Evolutionary conservation across 2,888 invertebrate species (phyloP), one percentile per base, ranked within the genome.

Genomic region (Phyto melanocephala): DNA sequence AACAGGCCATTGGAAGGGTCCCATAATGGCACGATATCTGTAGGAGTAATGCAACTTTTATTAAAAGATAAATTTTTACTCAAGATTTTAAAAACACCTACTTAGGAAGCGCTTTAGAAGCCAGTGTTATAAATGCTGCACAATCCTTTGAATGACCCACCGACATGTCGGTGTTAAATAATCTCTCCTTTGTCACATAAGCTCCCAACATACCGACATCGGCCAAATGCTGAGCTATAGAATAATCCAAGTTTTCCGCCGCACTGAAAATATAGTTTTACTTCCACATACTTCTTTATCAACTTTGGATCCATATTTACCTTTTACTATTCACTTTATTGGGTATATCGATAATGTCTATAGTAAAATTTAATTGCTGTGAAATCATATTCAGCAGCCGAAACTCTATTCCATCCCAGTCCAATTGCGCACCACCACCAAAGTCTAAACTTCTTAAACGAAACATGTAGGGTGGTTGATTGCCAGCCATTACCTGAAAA

Each of bases 1-100:
- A 8, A 96, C 96, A 17, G 94, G 93, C 94, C 95, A 95, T 85
- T 95, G 95, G 87, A 96, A 96, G 0, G 96, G 96, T 1, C 96
- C 96, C 91, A 96, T 93, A 71, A 96, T 96, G 0, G 96, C 96
- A 33, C 96, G 94, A 88, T 96, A 96, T 86, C 95, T 95, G 88
- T 28, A 28, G 28, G 6, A 5, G 3, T 10, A 82, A 72, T 54
- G 65, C 17, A 0, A 28, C n/a, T 56, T 24, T 37, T 68, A 37
- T n/a, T 28, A 56, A 17, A 33, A 22, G n/a, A n/a, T n/a, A 37
- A 47, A 0, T n/a, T 28, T 6, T 28, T 5, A 52, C n/a, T 10
- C 4, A 60, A 24, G 2, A 22, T 13, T 24, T n/a, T 35, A 17
- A 17, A 68, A 50, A 5, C 8, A 67, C 63, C 58, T 79, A 93